These are phyloP conservation scores for Aphrophora alni DNA, from an alignment of 2,888 invertebrate genomes.

Conservation along the genomic window DNA sequence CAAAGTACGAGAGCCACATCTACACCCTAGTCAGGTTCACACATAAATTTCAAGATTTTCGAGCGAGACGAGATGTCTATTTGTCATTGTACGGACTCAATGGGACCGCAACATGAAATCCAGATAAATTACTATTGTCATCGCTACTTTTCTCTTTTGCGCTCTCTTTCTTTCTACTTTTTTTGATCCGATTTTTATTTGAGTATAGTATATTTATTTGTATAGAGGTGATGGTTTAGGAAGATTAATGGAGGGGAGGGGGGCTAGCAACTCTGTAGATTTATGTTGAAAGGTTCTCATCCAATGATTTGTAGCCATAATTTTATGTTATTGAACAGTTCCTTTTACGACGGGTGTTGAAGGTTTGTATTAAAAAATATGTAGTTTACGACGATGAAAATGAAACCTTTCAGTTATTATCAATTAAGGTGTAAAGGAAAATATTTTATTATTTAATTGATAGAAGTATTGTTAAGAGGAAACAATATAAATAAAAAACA, in stretches of 20 bases:
- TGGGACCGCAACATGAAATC: conserved; percentile 46
- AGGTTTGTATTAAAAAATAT: no score
- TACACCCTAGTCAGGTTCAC: conserved; percentile 49
- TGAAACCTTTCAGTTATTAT: no score
- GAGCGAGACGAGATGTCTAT: conserved; percentile 50
- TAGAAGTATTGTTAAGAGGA: no score
- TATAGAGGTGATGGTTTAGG: conserved; percentile 4
- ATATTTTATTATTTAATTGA: no score
- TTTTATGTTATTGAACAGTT: not conserved
- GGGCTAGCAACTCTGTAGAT: not conserved
- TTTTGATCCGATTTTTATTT: conserved; percentile 5
- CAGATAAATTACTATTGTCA: conserved; percentile 48
- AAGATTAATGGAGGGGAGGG: not conserved
- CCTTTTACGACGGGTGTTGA: not conserved
- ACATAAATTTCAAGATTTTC: conserved; percentile 51
- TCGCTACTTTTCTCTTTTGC: conserved; percentile 34
- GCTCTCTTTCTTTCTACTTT: not conserved
- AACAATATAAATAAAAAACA: no score
- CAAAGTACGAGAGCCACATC: conserved; percentile 27
- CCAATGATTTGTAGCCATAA: not conserved
- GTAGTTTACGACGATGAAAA: no score
- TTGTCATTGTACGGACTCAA: conserved; percentile 48
- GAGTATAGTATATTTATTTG: conserved; percentile 5
- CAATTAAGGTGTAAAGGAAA: no score
- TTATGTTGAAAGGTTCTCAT: not conserved